Conservation (phyloP, 37 sponge, comb jelly and placozoan species). For the Beroe ovata region DNA sequence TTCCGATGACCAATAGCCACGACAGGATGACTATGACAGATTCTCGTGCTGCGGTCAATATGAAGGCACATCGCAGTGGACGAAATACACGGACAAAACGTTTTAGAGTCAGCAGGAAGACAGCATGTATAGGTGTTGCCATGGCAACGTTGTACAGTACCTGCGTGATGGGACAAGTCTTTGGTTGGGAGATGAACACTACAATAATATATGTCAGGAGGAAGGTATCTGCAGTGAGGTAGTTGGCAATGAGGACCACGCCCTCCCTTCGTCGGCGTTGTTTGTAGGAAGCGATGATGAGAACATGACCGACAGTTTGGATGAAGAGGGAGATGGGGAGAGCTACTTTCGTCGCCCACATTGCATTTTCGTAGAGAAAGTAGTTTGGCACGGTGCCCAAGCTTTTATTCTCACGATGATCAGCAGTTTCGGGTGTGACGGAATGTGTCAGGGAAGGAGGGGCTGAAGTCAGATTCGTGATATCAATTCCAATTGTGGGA, state of each 20-base stretch:
- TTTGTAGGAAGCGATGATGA: not conserved
- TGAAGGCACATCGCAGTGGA: conserved; percentile 2
- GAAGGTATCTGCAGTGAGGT: not conserved
- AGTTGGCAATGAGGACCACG: not conserved
- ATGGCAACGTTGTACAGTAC: conserved; percentile 12
- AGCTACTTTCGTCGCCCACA: conserved; percentile 2
- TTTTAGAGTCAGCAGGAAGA: conserved; percentile 32
- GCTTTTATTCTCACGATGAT: too few species aligned
- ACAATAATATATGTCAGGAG: not conserved
- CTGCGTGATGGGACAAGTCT: not conserved
- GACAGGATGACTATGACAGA: not conserved
- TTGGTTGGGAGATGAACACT: not conserved
- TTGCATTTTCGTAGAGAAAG: not conserved
- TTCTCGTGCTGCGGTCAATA: not conserved
- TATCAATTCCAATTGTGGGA: too few species aligned
- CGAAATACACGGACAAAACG: conserved; percentile 2
- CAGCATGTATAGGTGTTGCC: not conserved
- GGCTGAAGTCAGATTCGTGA: too few species aligned
- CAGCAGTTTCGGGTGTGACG: too few species aligned
- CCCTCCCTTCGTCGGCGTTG: not conserved
- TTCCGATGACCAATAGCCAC: not conserved
- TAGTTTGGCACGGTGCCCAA: conserved; percentile 20
- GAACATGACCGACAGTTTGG: conserved; percentile 44
- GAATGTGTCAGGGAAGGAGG: too few species aligned
- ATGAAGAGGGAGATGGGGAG: conserved; percentile 55